Evolutionary conservation across 2,888 invertebrate species (phyloP).

Genomic region (Lepidochrysops patricia): DNA sequence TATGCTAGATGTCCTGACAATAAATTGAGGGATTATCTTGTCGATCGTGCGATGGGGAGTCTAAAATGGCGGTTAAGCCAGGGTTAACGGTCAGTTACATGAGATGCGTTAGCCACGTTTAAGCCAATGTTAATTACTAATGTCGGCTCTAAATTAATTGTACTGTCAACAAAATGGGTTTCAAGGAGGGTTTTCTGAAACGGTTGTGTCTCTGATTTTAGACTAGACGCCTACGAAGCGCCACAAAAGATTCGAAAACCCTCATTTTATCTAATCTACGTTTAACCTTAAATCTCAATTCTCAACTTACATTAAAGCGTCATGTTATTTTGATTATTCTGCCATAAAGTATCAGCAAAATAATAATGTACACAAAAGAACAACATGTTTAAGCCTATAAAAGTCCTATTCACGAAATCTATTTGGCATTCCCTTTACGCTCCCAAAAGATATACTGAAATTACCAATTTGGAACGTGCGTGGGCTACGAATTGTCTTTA

Average conservation of each 20-base stretch:
- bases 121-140: not conserved
- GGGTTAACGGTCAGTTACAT: constrained; percentile 43
- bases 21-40: constrained; percentile 71
- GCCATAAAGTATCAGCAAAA: not conserved
- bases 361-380: not conserved
- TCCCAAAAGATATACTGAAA: constrained; percentile 67
- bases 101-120: not conserved
- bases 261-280: no score
- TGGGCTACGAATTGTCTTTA: constrained; percentile 39
- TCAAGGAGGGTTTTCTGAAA: no score
- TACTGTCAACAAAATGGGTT: not conserved
- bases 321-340: no score
- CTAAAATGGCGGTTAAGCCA: constrained; percentile 63
- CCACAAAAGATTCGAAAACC: no score
- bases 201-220: no score
- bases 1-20: no score
- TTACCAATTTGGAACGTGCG: constrained; percentile 68
- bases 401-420: constrained; percentile 10
- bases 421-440: constrained; percentile 58
- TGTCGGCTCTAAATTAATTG: not conserved
- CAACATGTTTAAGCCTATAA: constrained; percentile 10
- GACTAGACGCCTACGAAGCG: no score
- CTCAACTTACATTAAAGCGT: no score
- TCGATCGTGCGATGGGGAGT: constrained; percentile 63
- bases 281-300: no score